Conservation (phyloP, 2,888 invertebrate genomes). For the Priocnemis perturbator region DNA sequence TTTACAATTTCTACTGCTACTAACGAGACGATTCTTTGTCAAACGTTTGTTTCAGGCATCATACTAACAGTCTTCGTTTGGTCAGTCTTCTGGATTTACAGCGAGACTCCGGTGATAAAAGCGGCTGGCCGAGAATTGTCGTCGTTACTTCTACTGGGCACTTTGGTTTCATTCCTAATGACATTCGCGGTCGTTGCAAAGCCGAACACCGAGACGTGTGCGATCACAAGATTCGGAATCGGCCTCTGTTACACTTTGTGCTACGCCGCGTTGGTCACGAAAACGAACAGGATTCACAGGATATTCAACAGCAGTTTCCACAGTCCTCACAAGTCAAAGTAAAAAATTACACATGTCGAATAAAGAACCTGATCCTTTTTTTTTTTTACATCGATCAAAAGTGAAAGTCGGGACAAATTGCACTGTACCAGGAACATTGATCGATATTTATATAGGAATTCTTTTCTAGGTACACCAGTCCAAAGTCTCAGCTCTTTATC, state of each 20-base stretch:
- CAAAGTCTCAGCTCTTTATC: slow-evolving; percentile 76
- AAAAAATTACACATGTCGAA: too few species aligned
- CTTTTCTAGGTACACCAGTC: slow-evolving; percentile 73
- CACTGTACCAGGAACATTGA: too few species aligned
- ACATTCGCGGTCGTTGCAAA: slow-evolving; percentile 77
- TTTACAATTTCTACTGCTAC: too few species aligned
- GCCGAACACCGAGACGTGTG: slow-evolving; percentile 75
- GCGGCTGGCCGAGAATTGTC: slow-evolving; percentile 78
- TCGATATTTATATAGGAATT: too few species aligned
- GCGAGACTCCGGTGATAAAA: slow-evolving; percentile 78
- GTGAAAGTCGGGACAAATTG: too few species aligned
- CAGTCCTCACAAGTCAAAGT: slow-evolving; percentile 74
- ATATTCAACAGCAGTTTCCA: slow-evolving; percentile 75
- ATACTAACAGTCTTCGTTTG: slow-evolving; percentile 74
- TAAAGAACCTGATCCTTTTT: too few species aligned
- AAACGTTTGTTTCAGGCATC: slow-evolving; percentile 71
- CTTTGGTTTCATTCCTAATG: slow-evolving; percentile 76
- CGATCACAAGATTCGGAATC: slow-evolving; percentile 76
- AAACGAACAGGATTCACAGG: slow-evolving; percentile 78
- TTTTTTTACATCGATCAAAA: too few species aligned
- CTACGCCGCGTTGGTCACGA: slow-evolving; percentile 78
- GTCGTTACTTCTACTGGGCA: slow-evolving; percentile 76
- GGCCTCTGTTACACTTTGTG: slow-evolving; percentile 78
- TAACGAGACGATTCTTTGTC: too few species aligned
- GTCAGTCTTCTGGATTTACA: slow-evolving; percentile 76